Percentiles rank a stretch among this genome's conserved stretches.
phyloP scores from a whole-genome alignment of 2,888 invertebrate species.

The Theretra japonica region DNA sequence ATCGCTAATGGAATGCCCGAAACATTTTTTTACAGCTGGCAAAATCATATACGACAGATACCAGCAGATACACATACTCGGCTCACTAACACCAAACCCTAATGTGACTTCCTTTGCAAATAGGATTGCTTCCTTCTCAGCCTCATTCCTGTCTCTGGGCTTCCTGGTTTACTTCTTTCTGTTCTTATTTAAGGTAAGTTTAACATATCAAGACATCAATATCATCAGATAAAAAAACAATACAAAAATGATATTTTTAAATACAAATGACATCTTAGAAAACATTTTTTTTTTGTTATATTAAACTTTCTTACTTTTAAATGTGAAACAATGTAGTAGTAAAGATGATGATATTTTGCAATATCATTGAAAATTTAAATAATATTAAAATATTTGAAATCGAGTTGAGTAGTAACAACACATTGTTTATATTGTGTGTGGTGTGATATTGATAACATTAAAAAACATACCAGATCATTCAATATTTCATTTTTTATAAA shows the following conservation, averaged over 20 bases:
- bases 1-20: slow-evolving; percentile 30
- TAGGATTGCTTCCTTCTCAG: slow-evolving; percentile 76
- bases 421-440: neutral
- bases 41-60: slow-evolving; percentile 86
- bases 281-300: too few relatives aligned
- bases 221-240: slow-evolving; percentile 8
- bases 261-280: neutral
- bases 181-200: slow-evolving; percentile 77
- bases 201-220: neutral
- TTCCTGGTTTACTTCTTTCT: slow-evolving; percentile 84
- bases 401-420: neutral
- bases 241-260: neutral
- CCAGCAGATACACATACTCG: slow-evolving; percentile 84
- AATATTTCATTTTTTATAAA: neutral
- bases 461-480: neutral
- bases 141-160: slow-evolving; percentile 83
- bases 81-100: slow-evolving; percentile 79
- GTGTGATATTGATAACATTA: neutral
- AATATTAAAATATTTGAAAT: neutral
- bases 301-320: too few relatives aligned
- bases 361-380: too few relatives aligned
- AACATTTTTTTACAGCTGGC: slow-evolving; percentile 80
- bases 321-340: too few relatives aligned
- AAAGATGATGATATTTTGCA: too few relatives aligned
- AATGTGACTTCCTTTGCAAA: slow-evolving; percentile 78